Evolutionary conservation across 2,113 vertebrate species (phyloP), one percentile per base, ranked within the genome.

Genomic region (Gallinago jamesoni): DNA sequence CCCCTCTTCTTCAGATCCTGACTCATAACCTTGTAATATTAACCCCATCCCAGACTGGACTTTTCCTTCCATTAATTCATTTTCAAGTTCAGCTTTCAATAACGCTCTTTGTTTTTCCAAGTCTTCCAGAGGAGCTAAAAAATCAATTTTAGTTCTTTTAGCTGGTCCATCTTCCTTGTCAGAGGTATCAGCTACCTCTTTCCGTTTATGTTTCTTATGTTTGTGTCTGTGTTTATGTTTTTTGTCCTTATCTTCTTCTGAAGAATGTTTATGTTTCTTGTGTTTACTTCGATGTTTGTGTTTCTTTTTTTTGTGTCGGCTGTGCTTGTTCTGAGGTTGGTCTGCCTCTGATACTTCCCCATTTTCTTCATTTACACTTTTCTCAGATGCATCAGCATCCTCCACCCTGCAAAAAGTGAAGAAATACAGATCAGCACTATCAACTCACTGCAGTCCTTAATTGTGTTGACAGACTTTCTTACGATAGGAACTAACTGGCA

Each of bases 231-330:
- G 99, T 96, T 99, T 99, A 86, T 99, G 99, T 95, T 99, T 99
- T 95, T 98, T 99, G 87, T 99, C 99, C 39, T 99, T 99, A 95
- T 99, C 99, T 62, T 99, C 99, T 63, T 99, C 99, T 52, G 98
- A 98, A 92, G 98, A 98, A 96, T 99, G 99, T 97, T 99, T 99
- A 95, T 99, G 99, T 91, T 99, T 99, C 99, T 99, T 99, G 97
- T 99, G 99, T 97, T 99, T 99, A 96, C 98, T 99, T 84, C 99
- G 98, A 94, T 99, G 99, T 98, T 99, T 99, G 95, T 99, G 99
- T 98, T 99, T 99, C 99, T 99, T 99, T 97, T 99, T 99, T 98
- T 99, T 99, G 97, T 99, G 99, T 97, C 99, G 98, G 84, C 98
- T 98, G 90, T 99, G 99, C 95, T 99, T 99, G 95, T 97, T 96